A percentile compares a stretch with the other conserved stretches of the same genome.
phyloP scores from a whole-genome alignment of 2,888 invertebrate genomes.

The Coenonympha glycerion region DNA sequence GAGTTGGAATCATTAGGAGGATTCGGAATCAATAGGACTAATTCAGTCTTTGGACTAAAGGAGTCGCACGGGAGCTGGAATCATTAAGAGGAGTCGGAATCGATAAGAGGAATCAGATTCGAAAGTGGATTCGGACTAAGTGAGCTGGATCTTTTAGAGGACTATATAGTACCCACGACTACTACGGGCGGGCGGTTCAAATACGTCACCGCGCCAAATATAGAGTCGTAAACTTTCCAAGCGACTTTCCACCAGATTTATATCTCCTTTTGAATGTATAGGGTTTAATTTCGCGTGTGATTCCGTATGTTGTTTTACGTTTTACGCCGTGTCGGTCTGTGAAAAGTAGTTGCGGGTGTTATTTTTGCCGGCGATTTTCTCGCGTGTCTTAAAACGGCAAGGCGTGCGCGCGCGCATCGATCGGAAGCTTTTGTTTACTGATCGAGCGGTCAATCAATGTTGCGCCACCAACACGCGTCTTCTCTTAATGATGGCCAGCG shows the following conservation, averaged over 20 bases:
- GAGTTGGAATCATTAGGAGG: too few relatives aligned
- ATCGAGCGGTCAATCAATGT: too few relatives aligned
- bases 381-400: constrained; percentile 72
- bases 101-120: too few relatives aligned
- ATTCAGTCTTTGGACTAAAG: too few relatives aligned
- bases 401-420: constrained; percentile 41
- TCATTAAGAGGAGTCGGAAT: too few relatives aligned
- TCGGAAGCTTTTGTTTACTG: constrained; percentile 53
- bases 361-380: constrained; percentile 70
- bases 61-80: too few relatives aligned
- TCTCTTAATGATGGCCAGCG: too few relatives aligned
- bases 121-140: too few relatives aligned
- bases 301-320: constrained; percentile 2
- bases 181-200: constrained; percentile 48
- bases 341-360: constrained; percentile 64
- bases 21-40: too few relatives aligned
- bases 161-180: too few relatives aligned
- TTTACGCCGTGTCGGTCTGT: constrained; percentile 38
- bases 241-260: constrained; percentile 34
- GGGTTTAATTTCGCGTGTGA: constrained; percentile 33
- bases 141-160: too few relatives aligned
- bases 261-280: constrained; percentile 22
- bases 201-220: constrained; percentile 67
- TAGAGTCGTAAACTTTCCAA: constrained; percentile 42
- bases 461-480: too few relatives aligned